Conservation (phyloP, 2,888 invertebrate genomes). For the Pyrrhosoma nymphula region DNA sequence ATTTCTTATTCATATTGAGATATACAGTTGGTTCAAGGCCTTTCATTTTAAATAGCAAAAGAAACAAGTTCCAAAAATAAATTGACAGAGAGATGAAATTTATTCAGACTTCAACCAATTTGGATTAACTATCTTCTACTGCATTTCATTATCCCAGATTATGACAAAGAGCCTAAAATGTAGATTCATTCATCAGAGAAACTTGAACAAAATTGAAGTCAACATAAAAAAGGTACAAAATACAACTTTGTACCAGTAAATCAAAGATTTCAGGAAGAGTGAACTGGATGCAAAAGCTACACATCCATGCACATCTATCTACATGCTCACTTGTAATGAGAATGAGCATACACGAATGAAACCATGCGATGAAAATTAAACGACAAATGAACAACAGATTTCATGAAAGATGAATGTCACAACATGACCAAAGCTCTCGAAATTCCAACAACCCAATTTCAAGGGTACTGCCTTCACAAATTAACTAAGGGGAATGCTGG, state of each 20-base stretch:
- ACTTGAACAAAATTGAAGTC: neutral
- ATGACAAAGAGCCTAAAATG: neutral
- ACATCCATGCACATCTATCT: neutral
- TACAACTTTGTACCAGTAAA: neutral
- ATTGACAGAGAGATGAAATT: neutral
- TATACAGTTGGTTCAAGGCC: neutral
- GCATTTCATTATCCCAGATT: neutral
- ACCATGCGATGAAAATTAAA: neutral
- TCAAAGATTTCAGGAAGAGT: neutral
- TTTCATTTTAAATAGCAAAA: neutral
- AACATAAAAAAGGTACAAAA: conserved; percentile 8
- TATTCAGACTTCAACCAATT: neutral
- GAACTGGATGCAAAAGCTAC: neutral
- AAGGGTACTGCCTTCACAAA: neutral
- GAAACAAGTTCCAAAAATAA: neutral
- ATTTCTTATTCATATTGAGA: neutral
- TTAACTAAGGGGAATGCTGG: neutral
- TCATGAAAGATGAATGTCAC: neutral
- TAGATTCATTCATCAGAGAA: neutral
- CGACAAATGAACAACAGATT: neutral
- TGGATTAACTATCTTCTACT: conserved; percentile 12
- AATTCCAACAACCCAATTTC: neutral
- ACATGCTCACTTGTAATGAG: neutral
- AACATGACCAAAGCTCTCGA: neutral
- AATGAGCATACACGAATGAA: neutral